These are phyloP conservation scores for Gobius niger DNA, from an alignment of 2,113 vertebrate genomes.

Conservation along the genomic window DNA sequence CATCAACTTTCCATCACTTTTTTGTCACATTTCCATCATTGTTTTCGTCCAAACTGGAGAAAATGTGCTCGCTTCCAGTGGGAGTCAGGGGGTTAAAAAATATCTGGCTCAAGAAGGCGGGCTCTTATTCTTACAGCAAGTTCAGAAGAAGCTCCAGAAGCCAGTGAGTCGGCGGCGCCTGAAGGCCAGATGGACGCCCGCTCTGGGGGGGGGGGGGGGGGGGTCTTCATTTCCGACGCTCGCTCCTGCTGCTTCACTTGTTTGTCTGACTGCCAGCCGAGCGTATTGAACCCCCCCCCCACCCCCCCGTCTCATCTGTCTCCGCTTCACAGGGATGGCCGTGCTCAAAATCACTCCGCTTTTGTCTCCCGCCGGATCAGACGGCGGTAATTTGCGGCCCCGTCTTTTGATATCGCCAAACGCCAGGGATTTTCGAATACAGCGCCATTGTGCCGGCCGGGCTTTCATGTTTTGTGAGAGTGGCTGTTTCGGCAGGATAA, in stretches of 20 bases:
- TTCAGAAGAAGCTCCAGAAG: too few relatives aligned
- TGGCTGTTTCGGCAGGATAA: background rate
- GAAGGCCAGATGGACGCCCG: too few relatives aligned
- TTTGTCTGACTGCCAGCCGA: conserved; percentile 9
- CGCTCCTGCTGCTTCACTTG: conserved; percentile 11
- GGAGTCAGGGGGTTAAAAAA: too few relatives aligned
- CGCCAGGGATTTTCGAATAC: conserved; percentile 4
- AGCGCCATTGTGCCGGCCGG: background rate
- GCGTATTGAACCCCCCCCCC: background rate
- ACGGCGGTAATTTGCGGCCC: conserved; percentile 19
- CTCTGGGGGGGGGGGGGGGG: too few relatives aligned
- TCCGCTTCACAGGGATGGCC: conserved; percentile 19
- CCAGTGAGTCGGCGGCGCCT: too few relatives aligned
- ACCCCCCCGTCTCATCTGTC: conserved; percentile 8
- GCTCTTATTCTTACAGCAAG: too few relatives aligned
- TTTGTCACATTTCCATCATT: too few relatives aligned
- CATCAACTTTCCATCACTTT: too few relatives aligned
- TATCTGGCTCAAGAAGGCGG: too few relatives aligned
- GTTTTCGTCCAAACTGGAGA: too few relatives aligned
- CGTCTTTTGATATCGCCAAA: conserved; percentile 25
- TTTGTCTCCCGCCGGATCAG: conserved; percentile 28
- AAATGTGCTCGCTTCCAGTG: too few relatives aligned
- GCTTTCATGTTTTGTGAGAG: conserved; percentile 15
- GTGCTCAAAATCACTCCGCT: conserved; percentile 17
- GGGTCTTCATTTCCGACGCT: conserved; percentile 18